A percentile compares a stretch with the other conserved stretches of the same genome.
Conservation (phyloP, 2,888 invertebrate genomes). For the Syritta pipiens region DNA sequence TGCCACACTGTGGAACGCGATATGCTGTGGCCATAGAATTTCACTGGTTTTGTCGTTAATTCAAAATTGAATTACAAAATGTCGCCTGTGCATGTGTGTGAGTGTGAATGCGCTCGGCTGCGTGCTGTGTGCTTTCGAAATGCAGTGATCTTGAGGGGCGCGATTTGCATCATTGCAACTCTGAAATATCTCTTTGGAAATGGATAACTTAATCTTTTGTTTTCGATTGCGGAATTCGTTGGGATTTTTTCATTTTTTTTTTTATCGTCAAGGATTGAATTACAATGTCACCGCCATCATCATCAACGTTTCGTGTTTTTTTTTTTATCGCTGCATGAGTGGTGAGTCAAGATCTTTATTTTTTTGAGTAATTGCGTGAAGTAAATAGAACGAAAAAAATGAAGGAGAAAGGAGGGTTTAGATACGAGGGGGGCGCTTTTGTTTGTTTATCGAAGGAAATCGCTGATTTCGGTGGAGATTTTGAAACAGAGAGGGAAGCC, state of each 20-base stretch:
- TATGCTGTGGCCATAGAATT: conserved; percentile 34
- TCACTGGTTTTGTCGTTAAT: conserved; percentile 21
- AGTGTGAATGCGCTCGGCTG: not conserved
- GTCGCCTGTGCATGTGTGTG: too few species aligned
- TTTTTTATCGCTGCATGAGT: not conserved
- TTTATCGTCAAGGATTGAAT: conserved; percentile 27
- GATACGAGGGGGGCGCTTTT: too few species aligned
- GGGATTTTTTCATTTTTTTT: conserved; percentile 2
- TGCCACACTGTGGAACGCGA: conserved; percentile 27
- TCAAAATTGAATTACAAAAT: not conserved
- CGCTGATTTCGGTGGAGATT: too few species aligned
- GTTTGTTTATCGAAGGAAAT: too few species aligned
- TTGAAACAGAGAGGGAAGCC: too few species aligned
- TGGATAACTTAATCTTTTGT: conserved; percentile 40
- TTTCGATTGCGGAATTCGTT: conserved; percentile 32
- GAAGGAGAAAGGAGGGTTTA: too few species aligned
- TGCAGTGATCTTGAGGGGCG: conserved; percentile 19
- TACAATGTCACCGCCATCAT: conserved; percentile 30
- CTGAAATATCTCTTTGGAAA: conserved; percentile 11
- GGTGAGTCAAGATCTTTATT: conserved; percentile 24
- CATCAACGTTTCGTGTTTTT: not conserved
- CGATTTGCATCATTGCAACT: conserved; percentile 45
- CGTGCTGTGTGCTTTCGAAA: conserved; percentile 11
- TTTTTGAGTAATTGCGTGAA: conserved; percentile 37
- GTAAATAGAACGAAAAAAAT: conserved; percentile 4